Percentiles rank a stretch among this genome's conserved stretches.
Conservation (phyloP, 2,888 invertebrate species). For the Hemicrepidius hirtus region DNA sequence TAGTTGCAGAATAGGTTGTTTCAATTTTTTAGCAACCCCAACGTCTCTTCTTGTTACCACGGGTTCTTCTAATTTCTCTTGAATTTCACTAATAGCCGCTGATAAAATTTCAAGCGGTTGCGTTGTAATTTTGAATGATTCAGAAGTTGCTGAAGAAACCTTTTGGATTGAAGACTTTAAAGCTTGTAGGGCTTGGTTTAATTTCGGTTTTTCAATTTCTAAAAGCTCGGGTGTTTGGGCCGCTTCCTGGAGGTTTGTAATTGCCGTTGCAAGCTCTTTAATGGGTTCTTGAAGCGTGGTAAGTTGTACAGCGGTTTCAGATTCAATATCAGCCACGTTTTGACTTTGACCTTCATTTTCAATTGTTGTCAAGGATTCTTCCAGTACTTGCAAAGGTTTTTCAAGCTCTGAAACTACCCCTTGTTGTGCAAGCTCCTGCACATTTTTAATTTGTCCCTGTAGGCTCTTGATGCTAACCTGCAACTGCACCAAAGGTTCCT, state of each 20-base stretch:
- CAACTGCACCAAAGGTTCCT: constrained; percentile 13
- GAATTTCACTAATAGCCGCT: constrained; percentile 26
- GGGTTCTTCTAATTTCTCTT: constrained; percentile 31
- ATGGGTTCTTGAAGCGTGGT: constrained; percentile 10
- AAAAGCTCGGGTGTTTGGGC: not conserved
- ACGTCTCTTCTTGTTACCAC: constrained; percentile 14
- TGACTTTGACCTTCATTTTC: constrained; percentile 1
- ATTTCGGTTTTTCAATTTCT: constrained; percentile 16
- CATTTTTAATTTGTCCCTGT: not conserved
- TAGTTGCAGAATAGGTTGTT: constrained; percentile 22
- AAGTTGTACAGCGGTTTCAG: not conserved
- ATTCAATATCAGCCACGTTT: not conserved
- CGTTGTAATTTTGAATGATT: constrained; percentile 12
- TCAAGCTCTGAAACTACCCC: not conserved
- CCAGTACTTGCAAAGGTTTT: not conserved
- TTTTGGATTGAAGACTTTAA: constrained; percentile 34
- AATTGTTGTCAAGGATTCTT: constrained; percentile 27
- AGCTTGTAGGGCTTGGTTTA: constrained; percentile 32
- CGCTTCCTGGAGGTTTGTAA: not conserved
- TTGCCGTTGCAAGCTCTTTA: not conserved
- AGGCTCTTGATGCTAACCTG: constrained; percentile 4
- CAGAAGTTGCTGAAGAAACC: constrained; percentile 2
- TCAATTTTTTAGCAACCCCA: constrained; percentile 7
- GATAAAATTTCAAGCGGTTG: constrained; percentile 11
- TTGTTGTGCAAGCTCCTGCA: not conserved